A percentile compares a stretch with the other conserved stretches of the same genome.
phyloP scores from a whole-genome alignment of 2,113 vertebrate species.

The Tetraodon nigroviridis region DNA sequence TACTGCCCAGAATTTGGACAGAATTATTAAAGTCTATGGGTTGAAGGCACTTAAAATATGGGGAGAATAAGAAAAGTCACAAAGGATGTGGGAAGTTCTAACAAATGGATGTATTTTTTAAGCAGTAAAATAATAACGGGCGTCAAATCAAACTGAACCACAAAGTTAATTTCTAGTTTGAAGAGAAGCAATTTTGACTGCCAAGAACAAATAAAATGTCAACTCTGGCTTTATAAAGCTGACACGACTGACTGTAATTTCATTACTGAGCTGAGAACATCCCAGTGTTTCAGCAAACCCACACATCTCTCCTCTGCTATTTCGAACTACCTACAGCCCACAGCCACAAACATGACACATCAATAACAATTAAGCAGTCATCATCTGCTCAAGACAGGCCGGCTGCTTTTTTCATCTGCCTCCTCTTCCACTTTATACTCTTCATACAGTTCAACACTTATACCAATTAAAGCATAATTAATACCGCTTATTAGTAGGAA shows the following conservation, averaged over 20 bases:
- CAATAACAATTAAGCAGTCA: conserved; percentile 75
- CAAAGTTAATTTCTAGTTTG: neutral
- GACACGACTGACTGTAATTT: neutral
- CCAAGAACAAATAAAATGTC: neutral
- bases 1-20: too few relatives aligned
- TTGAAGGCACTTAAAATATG: too few relatives aligned
- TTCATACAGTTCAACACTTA: conserved; percentile 71
- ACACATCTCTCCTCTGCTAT: conserved; percentile 9
- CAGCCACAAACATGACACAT: conserved; percentile 51
- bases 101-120: too few relatives aligned
- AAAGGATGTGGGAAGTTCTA: too few relatives aligned
- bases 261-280: neutral
- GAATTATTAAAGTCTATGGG: neutral
- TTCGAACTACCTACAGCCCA: conserved; percentile 9
- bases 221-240: neutral
- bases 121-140: too few relatives aligned
- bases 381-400: conserved; percentile 56
- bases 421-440: conserved; percentile 56
- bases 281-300: neutral
- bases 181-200: conserved; percentile 9
- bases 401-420: conserved; percentile 66
- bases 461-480: conserved; percentile 78
- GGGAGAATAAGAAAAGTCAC: too few relatives aligned
- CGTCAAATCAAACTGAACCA: neutral
- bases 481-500: conserved; percentile 73